Percentiles rank a stretch among this genome's conserved stretches.
These are phyloP conservation scores for Stegana nigrithorax DNA, from an alignment of 2,888 invertebrate genomes.

Conservation along the genomic window DNA sequence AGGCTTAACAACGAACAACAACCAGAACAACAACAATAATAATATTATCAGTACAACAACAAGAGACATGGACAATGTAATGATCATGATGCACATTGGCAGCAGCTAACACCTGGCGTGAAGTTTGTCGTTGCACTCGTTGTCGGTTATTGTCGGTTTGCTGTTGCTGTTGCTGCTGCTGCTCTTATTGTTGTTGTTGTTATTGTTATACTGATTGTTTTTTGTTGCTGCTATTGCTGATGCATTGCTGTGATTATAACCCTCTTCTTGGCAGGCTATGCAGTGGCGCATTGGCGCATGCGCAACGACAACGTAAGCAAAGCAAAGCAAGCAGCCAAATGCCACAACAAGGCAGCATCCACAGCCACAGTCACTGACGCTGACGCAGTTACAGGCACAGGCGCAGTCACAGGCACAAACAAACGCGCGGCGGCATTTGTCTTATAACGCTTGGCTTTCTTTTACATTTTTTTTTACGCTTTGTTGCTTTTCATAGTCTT, in stretches of 20 bases:
- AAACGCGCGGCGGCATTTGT: no score
- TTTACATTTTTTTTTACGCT: no score
- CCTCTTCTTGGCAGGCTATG: no score
- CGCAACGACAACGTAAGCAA: not conserved
- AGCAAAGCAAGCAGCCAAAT: not conserved
- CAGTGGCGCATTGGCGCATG: slow-evolving; percentile 1
- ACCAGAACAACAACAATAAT: no score
- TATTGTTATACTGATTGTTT: slow-evolving; percentile 18
- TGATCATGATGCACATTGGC: no score
- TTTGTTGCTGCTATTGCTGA: slow-evolving; percentile 24
- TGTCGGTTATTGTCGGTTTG: slow-evolving; percentile 6
- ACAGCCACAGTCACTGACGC: not conserved
- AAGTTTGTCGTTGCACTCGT: slow-evolving; percentile 20
- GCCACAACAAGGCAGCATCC: not conserved
- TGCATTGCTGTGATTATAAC: slow-evolving; percentile 1
- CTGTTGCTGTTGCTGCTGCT: slow-evolving; percentile 17
- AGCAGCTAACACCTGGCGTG: slow-evolving; percentile 17
- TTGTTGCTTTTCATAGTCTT: no score
- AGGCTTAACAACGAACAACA: no score
- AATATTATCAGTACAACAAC: no score
- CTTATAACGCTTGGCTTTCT: not conserved
- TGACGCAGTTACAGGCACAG: not conserved
- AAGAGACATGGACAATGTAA: no score
- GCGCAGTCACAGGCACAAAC: no score
- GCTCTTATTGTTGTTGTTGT: slow-evolving; percentile 20